Conservation (phyloP, 2,888 invertebrate genomes). For the Cantharis lateralis region DNA sequence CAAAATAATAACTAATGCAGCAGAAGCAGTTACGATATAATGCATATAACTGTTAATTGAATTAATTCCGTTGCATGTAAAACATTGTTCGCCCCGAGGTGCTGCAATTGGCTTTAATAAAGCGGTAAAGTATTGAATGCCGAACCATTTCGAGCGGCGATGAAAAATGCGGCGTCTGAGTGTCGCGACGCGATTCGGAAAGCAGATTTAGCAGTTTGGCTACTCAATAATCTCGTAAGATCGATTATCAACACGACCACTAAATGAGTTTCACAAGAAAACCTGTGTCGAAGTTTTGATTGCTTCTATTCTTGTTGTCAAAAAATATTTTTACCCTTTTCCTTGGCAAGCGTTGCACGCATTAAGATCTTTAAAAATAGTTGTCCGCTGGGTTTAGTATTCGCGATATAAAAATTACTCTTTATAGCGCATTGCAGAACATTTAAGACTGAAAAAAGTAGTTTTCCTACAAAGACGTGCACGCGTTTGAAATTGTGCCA, state of each 20-base stretch:
- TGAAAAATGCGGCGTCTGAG: conserved; percentile 34
- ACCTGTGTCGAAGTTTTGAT: conserved; percentile 17
- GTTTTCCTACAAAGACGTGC: background rate
- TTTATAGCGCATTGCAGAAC: background rate
- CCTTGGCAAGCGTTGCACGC: conserved; percentile 36
- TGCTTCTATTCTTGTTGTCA: conserved; percentile 18
- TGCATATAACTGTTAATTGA: background rate
- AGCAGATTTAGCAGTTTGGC: conserved; percentile 31
- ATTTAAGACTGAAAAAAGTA: background rate
- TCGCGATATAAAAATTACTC: background rate
- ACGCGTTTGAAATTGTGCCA: conserved; percentile 2
- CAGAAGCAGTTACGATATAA: background rate
- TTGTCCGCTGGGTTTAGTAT: conserved; percentile 48
- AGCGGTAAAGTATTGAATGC: conserved; percentile 28
- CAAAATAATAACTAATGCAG: conserved; percentile 17
- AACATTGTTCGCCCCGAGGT: background rate
- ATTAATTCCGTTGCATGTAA: background rate
- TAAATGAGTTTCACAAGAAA: conserved; percentile 10
- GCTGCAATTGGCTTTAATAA: background rate
- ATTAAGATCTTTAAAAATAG: conserved; percentile 55
- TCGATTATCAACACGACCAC: conserved; percentile 25
- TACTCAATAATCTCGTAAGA: conserved; percentile 27
- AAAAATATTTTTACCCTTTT: conserved; percentile 24
- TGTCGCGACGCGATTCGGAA: conserved; percentile 30
- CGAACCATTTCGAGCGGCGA: conserved; percentile 32